phyloP scores from a whole-genome alignment of 2,113 vertebrate species.

The Cephalopterus ornatus region DNA sequence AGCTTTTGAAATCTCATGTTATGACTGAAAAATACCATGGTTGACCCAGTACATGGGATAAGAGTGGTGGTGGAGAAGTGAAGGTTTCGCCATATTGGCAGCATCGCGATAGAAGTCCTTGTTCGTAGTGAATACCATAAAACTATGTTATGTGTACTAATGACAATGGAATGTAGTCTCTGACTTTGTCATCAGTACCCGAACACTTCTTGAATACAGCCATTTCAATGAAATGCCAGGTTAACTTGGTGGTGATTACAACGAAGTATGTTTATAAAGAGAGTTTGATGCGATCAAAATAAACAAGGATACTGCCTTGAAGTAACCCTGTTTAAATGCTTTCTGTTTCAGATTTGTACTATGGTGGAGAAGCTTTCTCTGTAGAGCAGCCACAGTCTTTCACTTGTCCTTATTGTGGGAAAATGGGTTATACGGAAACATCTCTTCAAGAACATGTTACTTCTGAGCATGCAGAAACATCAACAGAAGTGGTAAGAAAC shows the following conservation, averaged over 20 bases:
- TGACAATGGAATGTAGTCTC: not conserved
- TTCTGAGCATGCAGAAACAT: constrained; percentile 96
- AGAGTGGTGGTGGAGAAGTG: not conserved
- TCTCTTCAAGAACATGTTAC: constrained; percentile 98
- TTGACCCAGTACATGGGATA: not conserved
- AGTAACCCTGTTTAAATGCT: not conserved
- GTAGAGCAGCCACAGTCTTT: constrained; percentile 98
- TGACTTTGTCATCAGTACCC: not conserved
- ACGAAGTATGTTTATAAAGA: not conserved
- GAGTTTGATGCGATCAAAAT: not conserved
- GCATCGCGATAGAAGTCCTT: not conserved
- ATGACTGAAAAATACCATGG: not conserved
- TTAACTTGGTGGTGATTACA: not conserved
- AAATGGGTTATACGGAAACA: constrained; percentile 78
- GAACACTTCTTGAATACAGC: not conserved
- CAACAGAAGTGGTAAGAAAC: constrained; percentile 95
- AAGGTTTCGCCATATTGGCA: not conserved
- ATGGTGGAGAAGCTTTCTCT: constrained; percentile 98
- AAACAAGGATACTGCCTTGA: not conserved
- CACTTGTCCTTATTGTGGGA: constrained; percentile 99
- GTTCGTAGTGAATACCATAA: not conserved
- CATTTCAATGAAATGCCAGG: not conserved
- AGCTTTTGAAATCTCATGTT: not conserved
- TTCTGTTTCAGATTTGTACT: constrained; percentile 90
- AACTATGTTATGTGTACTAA: not conserved